phyloP scores from a whole-genome alignment of 2,113 vertebrate species.

The Perca fluviatilis region DNA sequence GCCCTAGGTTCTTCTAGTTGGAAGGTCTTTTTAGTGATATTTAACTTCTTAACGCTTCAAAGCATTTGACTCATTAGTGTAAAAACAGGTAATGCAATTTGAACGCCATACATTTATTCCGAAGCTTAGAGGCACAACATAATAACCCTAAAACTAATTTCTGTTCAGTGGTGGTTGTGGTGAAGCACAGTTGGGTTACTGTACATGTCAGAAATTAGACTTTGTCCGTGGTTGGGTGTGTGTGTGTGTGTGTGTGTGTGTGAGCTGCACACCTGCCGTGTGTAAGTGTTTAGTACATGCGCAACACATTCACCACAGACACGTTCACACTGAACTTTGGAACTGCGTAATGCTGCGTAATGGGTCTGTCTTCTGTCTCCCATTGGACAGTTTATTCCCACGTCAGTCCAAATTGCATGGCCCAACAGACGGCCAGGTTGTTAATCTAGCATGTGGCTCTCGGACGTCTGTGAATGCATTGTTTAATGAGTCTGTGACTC shows the following conservation, averaged over 20 bases:
- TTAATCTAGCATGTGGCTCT: neutral
- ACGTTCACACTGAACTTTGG: constrained; percentile 53
- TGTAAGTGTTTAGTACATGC: constrained; percentile 21
- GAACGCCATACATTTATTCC: neutral
- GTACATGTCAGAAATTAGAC: constrained; percentile 24
- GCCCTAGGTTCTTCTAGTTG: neutral
- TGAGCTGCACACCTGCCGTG: constrained; percentile 53
- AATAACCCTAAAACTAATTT: neutral
- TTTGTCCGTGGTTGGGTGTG: constrained; percentile 34
- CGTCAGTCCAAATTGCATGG: neutral
- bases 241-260: constrained; percentile 29
- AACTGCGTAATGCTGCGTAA: constrained; percentile 14
- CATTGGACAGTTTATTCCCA: neutral
- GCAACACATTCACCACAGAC: neutral
- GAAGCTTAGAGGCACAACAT: neutral
- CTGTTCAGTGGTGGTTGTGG: neutral
- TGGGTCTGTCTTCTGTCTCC: neutral
- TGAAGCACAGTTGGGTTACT: neutral
- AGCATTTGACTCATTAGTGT: neutral
- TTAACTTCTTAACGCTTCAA: neutral
- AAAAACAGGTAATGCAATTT: neutral
- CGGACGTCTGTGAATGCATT: neutral
- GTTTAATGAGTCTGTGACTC: neutral
- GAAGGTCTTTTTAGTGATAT: neutral
- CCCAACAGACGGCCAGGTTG: constrained; percentile 6